These are phyloP conservation scores for Drosophila neoperkinsi DNA, from an alignment of 2,888 invertebrate species.

Conservation along the genomic window DNA sequence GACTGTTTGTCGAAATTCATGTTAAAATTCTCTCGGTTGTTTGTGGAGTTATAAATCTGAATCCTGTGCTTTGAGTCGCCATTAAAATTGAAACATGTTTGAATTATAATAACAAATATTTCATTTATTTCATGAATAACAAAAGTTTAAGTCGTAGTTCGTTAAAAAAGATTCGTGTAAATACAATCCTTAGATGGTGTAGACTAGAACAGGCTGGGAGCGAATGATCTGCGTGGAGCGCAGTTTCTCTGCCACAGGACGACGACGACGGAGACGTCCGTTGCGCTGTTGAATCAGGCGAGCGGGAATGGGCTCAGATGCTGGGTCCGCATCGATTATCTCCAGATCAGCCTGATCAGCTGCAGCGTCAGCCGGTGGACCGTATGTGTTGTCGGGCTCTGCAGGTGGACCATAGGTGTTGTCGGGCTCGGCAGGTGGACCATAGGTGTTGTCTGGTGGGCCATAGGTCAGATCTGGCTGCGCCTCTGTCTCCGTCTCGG, in stretches of 20 bases:
- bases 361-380: slow-evolving; percentile 58
- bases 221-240: slow-evolving; percentile 70
- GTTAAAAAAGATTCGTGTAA: slow-evolving; percentile 22
- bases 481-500: slow-evolving; percentile 73
- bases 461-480: slow-evolving; percentile 76
- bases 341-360: slow-evolving; percentile 49
- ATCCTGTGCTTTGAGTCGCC: not conserved
- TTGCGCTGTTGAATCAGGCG: slow-evolving; percentile 68
- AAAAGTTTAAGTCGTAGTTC: slow-evolving; percentile 39
- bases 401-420: slow-evolving; percentile 68
- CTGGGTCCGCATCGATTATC: slow-evolving; percentile 38
- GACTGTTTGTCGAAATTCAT: not conserved
- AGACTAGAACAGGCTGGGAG: slow-evolving; percentile 73
- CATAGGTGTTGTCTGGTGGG: slow-evolving; percentile 60
- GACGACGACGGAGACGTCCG: slow-evolving; percentile 58
- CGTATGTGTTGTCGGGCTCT: slow-evolving; percentile 70
- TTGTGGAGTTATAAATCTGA: not conserved
- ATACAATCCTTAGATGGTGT: slow-evolving; percentile 57
- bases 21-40: not conserved
- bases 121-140: slow-evolving; percentile 33
- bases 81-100: slow-evolving; percentile 4
- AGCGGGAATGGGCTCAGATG: slow-evolving; percentile 65
- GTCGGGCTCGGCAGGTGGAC: slow-evolving; percentile 64
- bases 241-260: slow-evolving; percentile 58
- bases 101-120: slow-evolving; percentile 30